A percentile compares a stretch with the other conserved stretches of the same genome.
Conservation (phyloP, 2,888 invertebrate genomes). For the Antheraea assamensis region DNA sequence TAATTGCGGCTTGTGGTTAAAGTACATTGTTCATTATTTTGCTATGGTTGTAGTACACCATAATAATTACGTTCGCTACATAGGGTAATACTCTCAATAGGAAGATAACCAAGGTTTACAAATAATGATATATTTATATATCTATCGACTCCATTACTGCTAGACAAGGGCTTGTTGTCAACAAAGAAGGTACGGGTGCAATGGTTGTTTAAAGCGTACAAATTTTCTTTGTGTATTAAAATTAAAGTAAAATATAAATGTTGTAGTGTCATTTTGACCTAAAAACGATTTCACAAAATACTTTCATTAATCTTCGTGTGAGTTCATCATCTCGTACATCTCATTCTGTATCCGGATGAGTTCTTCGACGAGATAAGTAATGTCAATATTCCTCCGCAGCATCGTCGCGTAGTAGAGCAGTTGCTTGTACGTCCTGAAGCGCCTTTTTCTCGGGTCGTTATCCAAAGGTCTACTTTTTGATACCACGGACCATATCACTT, state of each 20-base stretch:
- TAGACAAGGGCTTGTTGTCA: background rate
- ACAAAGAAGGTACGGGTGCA: too few relatives aligned
- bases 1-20: background rate
- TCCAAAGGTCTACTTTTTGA: background rate
- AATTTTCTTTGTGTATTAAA: background rate
- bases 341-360: constrained; percentile 31
- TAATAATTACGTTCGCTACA: background rate
- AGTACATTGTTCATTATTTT: background rate
- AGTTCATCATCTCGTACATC: background rate
- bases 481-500: constrained; percentile 18
- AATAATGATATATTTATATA: background rate
- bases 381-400: constrained; percentile 41
- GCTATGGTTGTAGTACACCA: background rate
- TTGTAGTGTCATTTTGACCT: too few relatives aligned
- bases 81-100: too few relatives aligned
- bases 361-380: constrained; percentile 47
- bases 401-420: constrained; percentile 41
- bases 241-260: too few relatives aligned
- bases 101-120: background rate
- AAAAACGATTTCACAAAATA: background rate
- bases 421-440: constrained; percentile 25
- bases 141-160: too few relatives aligned
- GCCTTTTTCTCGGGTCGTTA: background rate
- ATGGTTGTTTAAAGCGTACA: too few relatives aligned
- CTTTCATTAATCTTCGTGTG: background rate